Evolutionary conservation across 1,140 invertebrate genomes (phyloP), one percentile per base, ranked within the genome.

Genomic region (Drosophila grimshawi): DNA sequence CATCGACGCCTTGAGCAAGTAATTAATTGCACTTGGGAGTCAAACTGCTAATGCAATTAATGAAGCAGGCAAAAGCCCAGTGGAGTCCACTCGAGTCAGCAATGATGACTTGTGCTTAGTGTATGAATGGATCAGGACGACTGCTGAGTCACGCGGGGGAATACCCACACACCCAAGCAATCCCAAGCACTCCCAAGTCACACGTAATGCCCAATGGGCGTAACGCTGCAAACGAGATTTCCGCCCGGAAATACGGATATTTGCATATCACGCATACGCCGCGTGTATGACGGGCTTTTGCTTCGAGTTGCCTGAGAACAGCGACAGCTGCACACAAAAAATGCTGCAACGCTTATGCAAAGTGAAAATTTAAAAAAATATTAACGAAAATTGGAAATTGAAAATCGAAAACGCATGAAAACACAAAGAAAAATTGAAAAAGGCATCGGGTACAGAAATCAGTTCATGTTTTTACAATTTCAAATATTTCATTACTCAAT

Each of bases 261-360:
- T 57, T 64, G 59, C 62, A 67, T 64, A 86, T 85, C 52, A 59
- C 81, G 49, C 57, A 81, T 78, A 86, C 78, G 74, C 74, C 41
- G 53, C 6, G 35, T 75, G 19, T n/a, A 10, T 70, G 19, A 19
- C 19, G 19, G 19, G 19, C 19, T 19, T 19, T 19, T 19, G 19
- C 19, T 19, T 19, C 19, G 19, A 19, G 19, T 19, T 19, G 19
- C 19, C 19, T 19, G 80, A 29, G 80, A 78, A 43, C 8, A 32
- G 32, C 49, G 39, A n/a, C 80, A 81, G 69, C 80, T 81, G 80
- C 43, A 56, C 5, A 59, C 45, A 41, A 33, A 32, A 52, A 4
- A 51, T 63, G 49, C 53, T 81, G 79, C 79, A 80, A 48, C 70
- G 72, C 56, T 60, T 62, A 65, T 80, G 71, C 65, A 78, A 59